Base-by-base conservation (phyloP, 1,140 invertebrate genomes). In the Drosophila murphyi region DNA sequence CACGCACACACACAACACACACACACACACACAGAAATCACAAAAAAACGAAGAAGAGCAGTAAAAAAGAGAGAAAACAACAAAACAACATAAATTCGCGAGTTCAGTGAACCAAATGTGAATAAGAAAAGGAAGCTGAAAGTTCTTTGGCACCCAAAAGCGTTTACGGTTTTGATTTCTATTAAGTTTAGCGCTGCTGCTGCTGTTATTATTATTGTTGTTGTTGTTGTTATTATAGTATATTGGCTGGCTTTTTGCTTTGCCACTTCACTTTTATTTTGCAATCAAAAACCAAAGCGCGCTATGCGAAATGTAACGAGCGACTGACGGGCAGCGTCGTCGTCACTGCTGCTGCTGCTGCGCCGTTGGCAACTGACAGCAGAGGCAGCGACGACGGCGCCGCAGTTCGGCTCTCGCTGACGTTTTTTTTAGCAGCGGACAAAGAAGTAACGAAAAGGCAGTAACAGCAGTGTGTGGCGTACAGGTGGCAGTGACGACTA, bases 291-390 rank as follows among this genome's bases (percentile, higher is more conserved):
- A 64, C 41, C 67, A 71, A 70, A 70, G 59, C 59, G 57, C 67
- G 60, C 72, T 63, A 54, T 70, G 54, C 72, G 67, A 75, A 71
- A 71, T 75, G 72, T 62, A 71, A 54, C 60, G 48, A 71, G 31
- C 72, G 47, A 71, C 68, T 75, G 72, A 74, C 65, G 59, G 71
- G 63, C 51, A 52, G 63, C 47, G 80, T 12, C 55, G 61, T 56
- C 47, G 80, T 12, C 55, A 55, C 60, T 55, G 43, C 64, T 54
- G 54, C 64, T 41, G 39, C 39, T 41, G 37, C 2, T 31, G 12
- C 41, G 31, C 29, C 35, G 65, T 78, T 59, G 57, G 67, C 55
- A 41, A 41, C 64, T 67, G 39, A 35, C 35, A 39, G 31, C 34
- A 50, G 73, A 60, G 28, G 35, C 47, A 31, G 8, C 65, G 55